Conservation (phyloP, 2,797 vertebrate genomes). For the Gadopsis marmoratus region DNA sequence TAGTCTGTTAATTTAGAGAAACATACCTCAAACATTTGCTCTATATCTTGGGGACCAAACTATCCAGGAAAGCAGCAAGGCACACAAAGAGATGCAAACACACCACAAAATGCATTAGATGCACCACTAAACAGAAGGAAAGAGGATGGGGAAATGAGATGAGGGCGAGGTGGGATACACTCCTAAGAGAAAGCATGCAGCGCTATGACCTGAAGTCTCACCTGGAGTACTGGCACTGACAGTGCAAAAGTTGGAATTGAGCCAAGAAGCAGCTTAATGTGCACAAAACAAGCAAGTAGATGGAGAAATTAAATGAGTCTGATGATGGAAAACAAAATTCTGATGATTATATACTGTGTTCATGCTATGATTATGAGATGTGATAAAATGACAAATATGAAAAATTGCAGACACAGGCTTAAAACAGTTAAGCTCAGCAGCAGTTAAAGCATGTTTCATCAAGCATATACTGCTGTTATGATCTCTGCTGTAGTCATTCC, state of each 20-base stretch:
- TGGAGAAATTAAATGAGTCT: constrained; percentile 71
- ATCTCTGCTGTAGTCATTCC: constrained; percentile 14
- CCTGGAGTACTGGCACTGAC: constrained; percentile 87
- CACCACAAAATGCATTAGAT: constrained; percentile 78
- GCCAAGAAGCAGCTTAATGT: constrained; percentile 85
- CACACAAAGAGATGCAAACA: constrained; percentile 84
- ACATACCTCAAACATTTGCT: constrained; percentile 90
- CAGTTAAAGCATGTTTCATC: constrained; percentile 26
- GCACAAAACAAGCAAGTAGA: constrained; percentile 71
- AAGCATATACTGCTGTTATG: background rate
- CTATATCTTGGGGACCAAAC: constrained; percentile 89
- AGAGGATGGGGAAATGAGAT: constrained; percentile 43
- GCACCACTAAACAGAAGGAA: constrained; percentile 16
- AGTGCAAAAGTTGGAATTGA: constrained; percentile 91
- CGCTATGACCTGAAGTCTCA: constrained; percentile 70
- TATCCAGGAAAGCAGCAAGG: constrained; percentile 84
- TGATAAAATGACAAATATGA: constrained; percentile 20
- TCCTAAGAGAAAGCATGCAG: constrained; percentile 65
- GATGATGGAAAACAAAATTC: constrained; percentile 49
- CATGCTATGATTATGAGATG: constrained; percentile 37
- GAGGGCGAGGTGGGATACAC: constrained; percentile 30
- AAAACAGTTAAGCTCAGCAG: constrained; percentile 24
- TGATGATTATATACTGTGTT: constrained; percentile 43
- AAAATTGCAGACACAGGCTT: background rate
- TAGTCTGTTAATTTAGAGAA: constrained; percentile 48